phyloP scores from a whole-genome alignment of 1,140 invertebrate genomes.

The Zophobas morio region DNA sequence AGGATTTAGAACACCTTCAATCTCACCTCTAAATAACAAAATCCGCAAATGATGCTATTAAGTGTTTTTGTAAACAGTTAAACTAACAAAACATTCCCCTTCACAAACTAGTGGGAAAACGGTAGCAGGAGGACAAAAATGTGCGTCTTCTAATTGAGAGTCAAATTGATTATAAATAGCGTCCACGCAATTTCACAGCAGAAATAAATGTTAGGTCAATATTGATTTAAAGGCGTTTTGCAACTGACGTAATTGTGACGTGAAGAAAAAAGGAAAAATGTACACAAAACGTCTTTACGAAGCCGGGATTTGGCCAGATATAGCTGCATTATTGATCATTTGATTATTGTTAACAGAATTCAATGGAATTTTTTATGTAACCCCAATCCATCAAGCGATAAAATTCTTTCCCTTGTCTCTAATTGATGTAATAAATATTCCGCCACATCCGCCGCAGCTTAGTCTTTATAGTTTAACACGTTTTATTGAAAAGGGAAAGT shows the following conservation, averaged over 20 bases:
- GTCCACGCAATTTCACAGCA: background rate
- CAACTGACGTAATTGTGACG: background rate
- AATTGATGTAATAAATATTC: slow-evolving; percentile 12
- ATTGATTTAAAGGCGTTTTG: background rate
- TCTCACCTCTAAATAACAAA: slow-evolving; percentile 3
- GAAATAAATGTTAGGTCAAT: background rate
- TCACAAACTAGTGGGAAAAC: background rate
- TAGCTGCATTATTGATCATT: background rate
- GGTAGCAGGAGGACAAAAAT: background rate
- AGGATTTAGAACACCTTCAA: background rate
- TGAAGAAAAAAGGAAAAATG: background rate
- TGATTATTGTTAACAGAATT: background rate
- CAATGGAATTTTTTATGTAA: background rate
- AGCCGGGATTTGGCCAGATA: background rate
- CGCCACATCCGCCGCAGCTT: slow-evolving; percentile 6
- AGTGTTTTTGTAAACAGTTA: slow-evolving; percentile 14
- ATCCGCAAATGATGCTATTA: slow-evolving; percentile 15
- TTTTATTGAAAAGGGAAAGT: slow-evolving; percentile 15
- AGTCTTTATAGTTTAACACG: background rate
- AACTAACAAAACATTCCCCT: slow-evolving; percentile 21
- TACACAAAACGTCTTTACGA: background rate
- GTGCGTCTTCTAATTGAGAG: background rate
- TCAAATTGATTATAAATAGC: slow-evolving; percentile 3
- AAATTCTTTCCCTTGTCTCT: background rate
- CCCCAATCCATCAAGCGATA: background rate